Evolutionary conservation across 1,140 invertebrate genomes (phyloP).

Genomic region (Amphibalanus amphitrite): DNA sequence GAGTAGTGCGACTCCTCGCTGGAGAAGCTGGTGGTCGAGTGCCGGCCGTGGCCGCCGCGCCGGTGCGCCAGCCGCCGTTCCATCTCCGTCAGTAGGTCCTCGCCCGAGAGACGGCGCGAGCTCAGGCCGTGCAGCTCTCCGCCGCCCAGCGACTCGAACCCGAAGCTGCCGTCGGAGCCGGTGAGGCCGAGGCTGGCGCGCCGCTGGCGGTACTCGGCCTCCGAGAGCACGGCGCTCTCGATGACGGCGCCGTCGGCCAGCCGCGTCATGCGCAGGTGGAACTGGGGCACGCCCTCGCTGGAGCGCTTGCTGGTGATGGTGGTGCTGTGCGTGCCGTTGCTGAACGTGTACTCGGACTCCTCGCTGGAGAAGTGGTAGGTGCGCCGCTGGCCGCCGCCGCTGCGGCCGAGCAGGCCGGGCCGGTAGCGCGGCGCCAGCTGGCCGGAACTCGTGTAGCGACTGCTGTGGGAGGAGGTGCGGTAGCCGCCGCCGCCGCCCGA

Average conservation of each 20-base stretch:
- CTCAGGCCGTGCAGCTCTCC: no score
- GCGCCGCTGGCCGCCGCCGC: background rate
- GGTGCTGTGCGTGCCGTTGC: background rate
- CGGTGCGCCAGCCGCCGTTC: background rate
- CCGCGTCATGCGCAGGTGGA: background rate
- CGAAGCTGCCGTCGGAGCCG: background rate
- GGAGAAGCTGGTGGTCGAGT: background rate
- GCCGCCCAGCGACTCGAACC: background rate
- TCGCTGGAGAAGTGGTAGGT: background rate
- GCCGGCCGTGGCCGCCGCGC: no score
- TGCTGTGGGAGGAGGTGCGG: background rate
- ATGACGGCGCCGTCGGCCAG: background rate
- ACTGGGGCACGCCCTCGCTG: background rate
- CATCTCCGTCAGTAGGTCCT: background rate
- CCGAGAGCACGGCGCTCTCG: background rate
- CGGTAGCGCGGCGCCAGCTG: no score
- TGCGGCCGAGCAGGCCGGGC: background rate
- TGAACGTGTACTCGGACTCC: background rate
- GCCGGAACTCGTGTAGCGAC: background rate
- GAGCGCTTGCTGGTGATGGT: conserved; percentile 1
- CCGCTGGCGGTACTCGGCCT: background rate
- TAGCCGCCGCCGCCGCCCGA: no score
- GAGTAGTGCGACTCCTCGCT: background rate
- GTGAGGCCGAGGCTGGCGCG: background rate
- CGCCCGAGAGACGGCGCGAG: background rate